phyloP scores from a whole-genome alignment of 2,888 invertebrate species.

The Aelia acuminata region DNA sequence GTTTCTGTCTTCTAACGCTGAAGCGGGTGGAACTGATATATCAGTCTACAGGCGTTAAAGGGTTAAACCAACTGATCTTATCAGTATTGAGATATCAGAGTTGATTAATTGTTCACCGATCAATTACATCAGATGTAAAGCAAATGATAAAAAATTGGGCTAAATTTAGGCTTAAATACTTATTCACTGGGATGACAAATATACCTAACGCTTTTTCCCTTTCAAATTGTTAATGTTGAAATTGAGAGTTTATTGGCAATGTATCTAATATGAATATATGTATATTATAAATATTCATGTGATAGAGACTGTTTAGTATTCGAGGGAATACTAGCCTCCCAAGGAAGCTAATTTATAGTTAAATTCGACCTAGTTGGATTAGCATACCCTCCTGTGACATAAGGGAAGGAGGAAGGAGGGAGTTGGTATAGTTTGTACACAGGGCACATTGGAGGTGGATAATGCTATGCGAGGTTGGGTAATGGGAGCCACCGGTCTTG shows the following conservation, averaged over 20 bases:
- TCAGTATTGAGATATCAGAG: too few relatives aligned
- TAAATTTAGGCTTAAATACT: too few relatives aligned
- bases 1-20: too few relatives aligned
- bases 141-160: too few relatives aligned
- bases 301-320: background rate
- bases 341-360: conserved; percentile 45
- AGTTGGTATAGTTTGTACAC: background rate
- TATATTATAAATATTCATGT: background rate
- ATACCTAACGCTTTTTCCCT: too few relatives aligned
- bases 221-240: too few relatives aligned
- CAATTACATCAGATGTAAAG: too few relatives aligned
- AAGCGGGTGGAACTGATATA: too few relatives aligned
- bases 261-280: background rate
- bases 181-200: too few relatives aligned
- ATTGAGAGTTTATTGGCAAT: background rate
- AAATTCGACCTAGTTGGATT: conserved; percentile 26
- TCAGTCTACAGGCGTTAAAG: too few relatives aligned
- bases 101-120: too few relatives aligned
- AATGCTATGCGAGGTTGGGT: conserved; percentile 30
- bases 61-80: too few relatives aligned
- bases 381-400: background rate
- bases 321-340: background rate
- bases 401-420: background rate
- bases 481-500: conserved; percentile 38
- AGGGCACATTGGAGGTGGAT: background rate